Evolutionary conservation across 1,140 invertebrate genomes (phyloP).

Genomic region (Drosophila baimaii): DNA sequence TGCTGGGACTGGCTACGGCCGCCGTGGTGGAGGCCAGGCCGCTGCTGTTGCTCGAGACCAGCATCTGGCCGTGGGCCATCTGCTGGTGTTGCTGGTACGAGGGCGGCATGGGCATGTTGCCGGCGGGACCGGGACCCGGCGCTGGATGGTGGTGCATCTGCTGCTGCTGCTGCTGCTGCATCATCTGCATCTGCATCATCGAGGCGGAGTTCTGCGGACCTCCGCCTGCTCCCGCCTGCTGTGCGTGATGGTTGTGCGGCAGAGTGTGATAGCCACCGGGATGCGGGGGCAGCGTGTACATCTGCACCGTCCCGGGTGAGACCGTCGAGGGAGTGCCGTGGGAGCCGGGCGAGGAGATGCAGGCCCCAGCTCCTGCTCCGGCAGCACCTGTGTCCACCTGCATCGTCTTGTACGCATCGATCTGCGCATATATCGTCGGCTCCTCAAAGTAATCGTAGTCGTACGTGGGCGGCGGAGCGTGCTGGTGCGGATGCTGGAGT

Average conservation of each 20-base stretch:
- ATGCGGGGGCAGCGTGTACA: constrained; percentile 79
- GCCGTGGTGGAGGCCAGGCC: constrained; percentile 76
- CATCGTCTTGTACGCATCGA: constrained; percentile 86
- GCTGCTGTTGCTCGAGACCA: constrained; percentile 80
- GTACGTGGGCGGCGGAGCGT: constrained; percentile 81
- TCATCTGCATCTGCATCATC: constrained; percentile 83
- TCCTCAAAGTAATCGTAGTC: constrained; percentile 85
- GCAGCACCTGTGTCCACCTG: constrained; percentile 64
- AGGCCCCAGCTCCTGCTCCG: constrained; percentile 63
- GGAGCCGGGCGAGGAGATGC: constrained; percentile 74
- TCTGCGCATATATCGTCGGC: constrained; percentile 89
- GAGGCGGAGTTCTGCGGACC: constrained; percentile 72
- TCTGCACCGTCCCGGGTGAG: constrained; percentile 80
- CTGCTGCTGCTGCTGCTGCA: constrained; percentile 70
- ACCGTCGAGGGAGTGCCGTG: constrained; percentile 81
- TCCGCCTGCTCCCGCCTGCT: constrained; percentile 50
- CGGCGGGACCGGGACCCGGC: constrained; percentile 33
- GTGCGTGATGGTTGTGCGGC: constrained; percentile 78
- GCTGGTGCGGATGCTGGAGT: constrained; percentile 79
- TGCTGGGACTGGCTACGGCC: constrained; percentile 86
- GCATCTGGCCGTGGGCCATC: constrained; percentile 70
- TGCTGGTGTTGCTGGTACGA: constrained; percentile 79
- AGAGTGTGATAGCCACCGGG: constrained; percentile 81
- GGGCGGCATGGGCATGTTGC: constrained; percentile 77
- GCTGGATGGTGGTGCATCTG: constrained; percentile 69